These are phyloP conservation scores for Maniola jurtina DNA, from an alignment of 1,140 invertebrate genomes.

Conservation along the genomic window DNA sequence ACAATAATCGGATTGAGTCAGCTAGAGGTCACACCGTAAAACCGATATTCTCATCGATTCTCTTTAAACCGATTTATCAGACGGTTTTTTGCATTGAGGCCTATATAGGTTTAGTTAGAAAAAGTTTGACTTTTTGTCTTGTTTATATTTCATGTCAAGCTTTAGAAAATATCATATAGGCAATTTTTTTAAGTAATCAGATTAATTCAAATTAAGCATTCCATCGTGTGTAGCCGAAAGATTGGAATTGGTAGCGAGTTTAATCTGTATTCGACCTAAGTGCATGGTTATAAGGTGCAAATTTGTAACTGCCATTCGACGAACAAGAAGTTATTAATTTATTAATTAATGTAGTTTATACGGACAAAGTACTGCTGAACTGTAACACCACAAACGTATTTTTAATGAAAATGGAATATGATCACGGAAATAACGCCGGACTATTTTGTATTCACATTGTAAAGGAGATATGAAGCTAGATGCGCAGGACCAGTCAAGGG, in stretches of 20 bases:
- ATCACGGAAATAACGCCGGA: conserved; percentile 20
- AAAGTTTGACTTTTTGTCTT: not conserved
- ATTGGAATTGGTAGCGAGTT: conserved; percentile 50
- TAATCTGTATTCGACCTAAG: conserved; percentile 39
- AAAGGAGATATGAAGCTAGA: not conserved
- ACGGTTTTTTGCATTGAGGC: too few species aligned
- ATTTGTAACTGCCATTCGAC: conserved; percentile 59
- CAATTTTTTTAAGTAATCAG: conserved; percentile 18
- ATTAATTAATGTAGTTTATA: conserved; percentile 24
- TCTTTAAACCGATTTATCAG: too few species aligned
- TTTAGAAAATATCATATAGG: conserved; percentile 1
- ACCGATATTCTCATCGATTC: too few species aligned
- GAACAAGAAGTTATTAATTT: conserved; percentile 28
- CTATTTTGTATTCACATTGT: not conserved
- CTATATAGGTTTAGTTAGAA: too few species aligned
- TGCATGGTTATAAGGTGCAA: conserved; percentile 56
- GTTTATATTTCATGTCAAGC: not conserved
- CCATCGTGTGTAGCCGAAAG: conserved; percentile 55
- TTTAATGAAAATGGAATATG: conserved; percentile 22
- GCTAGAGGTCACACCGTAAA: too few species aligned
- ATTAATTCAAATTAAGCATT: conserved; percentile 50
- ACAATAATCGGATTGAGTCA: too few species aligned
- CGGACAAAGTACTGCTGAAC: conserved; percentile 51
- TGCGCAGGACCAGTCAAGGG: not conserved
- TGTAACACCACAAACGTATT: conserved; percentile 58